Evolutionary conservation across 2,888 invertebrate genomes (phyloP), one percentile per base, ranked within the genome.

Genomic region (Stenchaetothrips biformis): DNA sequence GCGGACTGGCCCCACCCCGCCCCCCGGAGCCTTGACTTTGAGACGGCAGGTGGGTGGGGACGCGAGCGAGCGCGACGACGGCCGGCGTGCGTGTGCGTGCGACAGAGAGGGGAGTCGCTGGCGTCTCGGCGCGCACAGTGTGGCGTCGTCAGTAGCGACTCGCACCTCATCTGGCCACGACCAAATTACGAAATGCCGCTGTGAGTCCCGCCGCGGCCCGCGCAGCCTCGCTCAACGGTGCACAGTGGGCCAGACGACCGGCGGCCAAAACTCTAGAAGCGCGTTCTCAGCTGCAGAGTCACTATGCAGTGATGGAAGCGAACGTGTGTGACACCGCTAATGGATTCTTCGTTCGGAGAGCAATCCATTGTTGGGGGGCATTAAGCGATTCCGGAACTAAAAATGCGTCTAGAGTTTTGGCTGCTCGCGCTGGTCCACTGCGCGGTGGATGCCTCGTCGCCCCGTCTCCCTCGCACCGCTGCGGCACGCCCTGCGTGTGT

Each of bases 91-190:
- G 59, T 18, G 80, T 48, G 67, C n/a, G 8, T 48, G 78, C 80
- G 80, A 18, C 18, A 80, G 77, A 53, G 49, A 80, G 80, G 48
- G 21, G n/a, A 48, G 80, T 13, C 4, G 47, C 2, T 25, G 48
- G 81, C 59, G 80, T 83, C 79, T 83, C 85, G 85, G 85, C 85
- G 85, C 85, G 85, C 85, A 85, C 84, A 7, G 67, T 67, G 25
- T 25, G 25, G 67, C 16, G 9, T 25, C 67, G 67, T 74, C 67
- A 74, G 67, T 74, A 74, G 67, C 67, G 67, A 74, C 67, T 84
- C 84, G 84, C 78, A 84, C 84, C 84, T 83, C 83, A 83, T 82
- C 83, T 84, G 84, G 84, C 84, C 84, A 85, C 85, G 84, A 84
- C 85, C 85, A 83, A 84, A 85, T 85, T 83, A 83, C 85, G 84